Base-by-base conservation (phyloP, 2,888 invertebrate genomes). In the Coremacera marginata region DNA sequence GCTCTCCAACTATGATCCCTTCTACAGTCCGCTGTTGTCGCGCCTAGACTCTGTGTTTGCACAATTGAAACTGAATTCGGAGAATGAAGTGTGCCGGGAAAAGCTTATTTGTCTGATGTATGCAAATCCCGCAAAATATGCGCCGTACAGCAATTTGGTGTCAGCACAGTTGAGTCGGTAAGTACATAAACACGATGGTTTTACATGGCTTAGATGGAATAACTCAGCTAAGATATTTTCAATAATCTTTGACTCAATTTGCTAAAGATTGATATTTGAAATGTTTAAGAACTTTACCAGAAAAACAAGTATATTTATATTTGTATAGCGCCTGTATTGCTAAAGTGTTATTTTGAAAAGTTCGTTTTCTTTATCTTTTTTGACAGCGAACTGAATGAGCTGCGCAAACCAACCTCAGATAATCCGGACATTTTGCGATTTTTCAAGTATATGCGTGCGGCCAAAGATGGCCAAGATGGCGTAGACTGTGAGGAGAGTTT, bases 361-460 rank as follows among this genome's bases (percentile, higher is more conserved):
- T 55, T 52, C 34, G 27, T 68, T 73, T 37, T 31, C 0, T 3
- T 65, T 60, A 25, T 91, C 90, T 44, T 22, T 44, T 25, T 49
- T 77, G 77, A 5, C 90, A 95, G 96, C 84, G 96, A 96, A 88
- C 90, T 96, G 76, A 96, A 96, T 88, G 96, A 96, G 86, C 90
- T 96, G 67, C 92, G 95, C 4, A 94, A 95, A 74, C 96, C 96
- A 0, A 93, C 95, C 0, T 94, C 94, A 0, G 96, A 96, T 87
- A 96, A 96, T 88, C 94, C 95, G 0, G 96, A 96, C 84, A 96
- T 96, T 78, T 90, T 96, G 57, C 91, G 96, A 74, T 96, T 96
- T 91, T 96, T 96, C 91, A 93, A 94, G 77, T 96, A 96, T 89
- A 96, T 96, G 96, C 94, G 95, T 81, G 95, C 96, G 0, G 96